Base-by-base conservation (phyloP, 2,797 vertebrate genomes). In the Enteromius argenteus region DNA sequence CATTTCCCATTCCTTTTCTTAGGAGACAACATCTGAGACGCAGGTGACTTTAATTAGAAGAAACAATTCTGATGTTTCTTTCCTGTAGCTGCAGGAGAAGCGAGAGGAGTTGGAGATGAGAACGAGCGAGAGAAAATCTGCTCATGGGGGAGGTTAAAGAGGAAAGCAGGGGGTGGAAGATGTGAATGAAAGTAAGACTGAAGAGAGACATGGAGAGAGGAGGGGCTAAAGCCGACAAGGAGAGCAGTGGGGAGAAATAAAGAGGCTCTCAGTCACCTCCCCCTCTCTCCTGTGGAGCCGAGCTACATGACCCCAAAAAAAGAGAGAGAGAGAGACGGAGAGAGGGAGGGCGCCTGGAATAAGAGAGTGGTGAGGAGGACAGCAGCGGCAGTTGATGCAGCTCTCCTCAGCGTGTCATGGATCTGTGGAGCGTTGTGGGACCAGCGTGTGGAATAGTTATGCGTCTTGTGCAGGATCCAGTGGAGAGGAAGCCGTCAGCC, bases 261-360 rank as follows among this genome's bases (percentile, higher is more conserved):
- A 89, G 89, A 88, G 88, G 89, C 85, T 88, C 88, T 84, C 79
- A 86, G 86, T 87, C 88, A 90, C 95, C 92, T 91, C 94, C 91
- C 93, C 93, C 91, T 93, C 91, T 92, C 93, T 92, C 79, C 90
- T 92, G 90, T 91, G 92, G 94, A 89, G 84, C 90, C 91, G 90
- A 93, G 94, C 92, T 91, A 91, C 90, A 90, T 92, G 89, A 91
- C 88, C 91, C 90, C 91, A 92, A 93, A 92, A 91, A 88, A 68
- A 67, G 80, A 80, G 81, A 81, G 83, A 44, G 69, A 60, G 83
- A 83, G 83, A 81, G 87, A 74, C 74, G 71, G 77, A 80, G 78
- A 21, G 80, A 81, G 85, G 81, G 80, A 86, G 82, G 62, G 51
- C 83, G 81, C 49, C 84, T 89, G 86, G 84, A 86, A 84, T 81